Percentiles rank a stretch among this genome's conserved stretches.
These are phyloP conservation scores for Pampus argenteus DNA, from an alignment of 2,797 vertebrate species.

Conservation along the genomic window DNA sequence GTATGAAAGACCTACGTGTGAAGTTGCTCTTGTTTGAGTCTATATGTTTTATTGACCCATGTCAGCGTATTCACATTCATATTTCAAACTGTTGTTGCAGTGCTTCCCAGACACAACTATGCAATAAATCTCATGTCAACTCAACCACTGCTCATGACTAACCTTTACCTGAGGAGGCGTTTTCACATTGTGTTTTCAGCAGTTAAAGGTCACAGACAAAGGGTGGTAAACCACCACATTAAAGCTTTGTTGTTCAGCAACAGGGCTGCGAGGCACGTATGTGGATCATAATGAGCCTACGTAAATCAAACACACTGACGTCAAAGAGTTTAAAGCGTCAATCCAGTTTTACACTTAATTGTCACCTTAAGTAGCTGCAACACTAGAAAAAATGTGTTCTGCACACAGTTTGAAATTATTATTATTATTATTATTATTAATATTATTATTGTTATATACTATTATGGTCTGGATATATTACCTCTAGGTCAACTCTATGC, in stretches of 20 bases:
- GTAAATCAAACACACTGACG: not conserved
- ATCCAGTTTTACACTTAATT: not conserved
- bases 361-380: not conserved
- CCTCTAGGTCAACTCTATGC: not conserved
- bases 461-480: not conserved
- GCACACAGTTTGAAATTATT: not conserved
- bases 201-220: constrained; percentile 41
- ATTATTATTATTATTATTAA: too few relatives aligned
- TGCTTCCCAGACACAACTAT: too few relatives aligned
- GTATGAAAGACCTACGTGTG: not conserved
- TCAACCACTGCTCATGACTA: not conserved
- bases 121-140: not conserved
- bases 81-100: too few relatives aligned
- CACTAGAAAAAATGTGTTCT: not conserved
- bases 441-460: too few relatives aligned
- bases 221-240: constrained; percentile 2
- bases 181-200: not conserved
- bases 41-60: not conserved
- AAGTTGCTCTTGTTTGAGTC: not conserved
- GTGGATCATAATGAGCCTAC: constrained; percentile 1
- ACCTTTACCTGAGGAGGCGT: not conserved
- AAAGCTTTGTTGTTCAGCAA: constrained; percentile 32
- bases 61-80: too few relatives aligned
- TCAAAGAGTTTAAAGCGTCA: too few relatives aligned
- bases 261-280: not conserved